Base-by-base conservation (phyloP, 1,140 invertebrate species). In the Piezodorus guildinii region DNA sequence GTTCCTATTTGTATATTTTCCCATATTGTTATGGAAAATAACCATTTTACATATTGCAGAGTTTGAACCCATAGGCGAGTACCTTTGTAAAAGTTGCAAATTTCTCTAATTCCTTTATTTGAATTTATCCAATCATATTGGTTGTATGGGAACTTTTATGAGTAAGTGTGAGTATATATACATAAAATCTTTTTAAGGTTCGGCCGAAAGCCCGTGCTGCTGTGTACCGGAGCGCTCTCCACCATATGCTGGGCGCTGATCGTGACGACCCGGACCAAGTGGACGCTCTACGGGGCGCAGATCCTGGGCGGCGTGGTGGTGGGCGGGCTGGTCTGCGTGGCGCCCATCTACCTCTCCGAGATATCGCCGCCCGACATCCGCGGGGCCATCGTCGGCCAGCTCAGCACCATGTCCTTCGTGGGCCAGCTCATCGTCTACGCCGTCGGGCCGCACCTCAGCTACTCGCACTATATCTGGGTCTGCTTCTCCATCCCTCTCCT, bases 271-370 rank as follows among this genome's bases (percentile, higher is more conserved):
- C 12, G 46, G 16, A 19, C 46, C 14, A 21, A 19, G 46, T 49
- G 46, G 46, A 49, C 46, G 46, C 85, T 87, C n/a, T 72, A 67
- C 56, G 52, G 69, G n/a, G 68, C 67, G 15, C 54, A 68, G 58
- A 34, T 69, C 34, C 59, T 72, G 12, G 61, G 66, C 25, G 91
- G 91, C 19, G 71, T 90, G 12, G 83, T 80, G 4, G 78, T 87
- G 3, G 87, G 88, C 1, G 80, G 87, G 68, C 77, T 85, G 0
- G 90, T 87, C 73, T 86, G 89, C 0, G 81, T 84, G 14, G 78
- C 84, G 3, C 90, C 90, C 0, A 87, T 93, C 79, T 95, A 94
- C 73, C 81, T 90, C 62, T 89, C 88, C 25, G 91, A 94, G 77
- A 91, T 92, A 51, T 84, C 70, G 1, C 62, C 65, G 2, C 62